Evolutionary conservation across 1,140 invertebrate genomes (phyloP).

Genomic region (Reticulitermes speratus): DNA sequence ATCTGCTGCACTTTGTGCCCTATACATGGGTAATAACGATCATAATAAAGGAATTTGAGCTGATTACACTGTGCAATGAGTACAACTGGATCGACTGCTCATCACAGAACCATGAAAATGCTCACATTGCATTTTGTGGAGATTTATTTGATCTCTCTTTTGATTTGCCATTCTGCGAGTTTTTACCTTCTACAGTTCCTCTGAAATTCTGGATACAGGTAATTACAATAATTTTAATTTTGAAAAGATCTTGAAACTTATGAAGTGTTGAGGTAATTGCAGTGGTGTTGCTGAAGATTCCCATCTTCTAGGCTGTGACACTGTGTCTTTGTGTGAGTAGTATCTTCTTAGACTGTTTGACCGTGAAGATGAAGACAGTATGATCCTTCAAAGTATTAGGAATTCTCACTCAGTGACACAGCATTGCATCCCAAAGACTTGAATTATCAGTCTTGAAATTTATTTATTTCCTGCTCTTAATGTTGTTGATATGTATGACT

Average conservation of each 20-base stretch:
- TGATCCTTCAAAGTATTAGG: too few relatives aligned
- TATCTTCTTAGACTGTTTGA: neutral
- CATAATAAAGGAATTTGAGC: conserved; percentile 92
- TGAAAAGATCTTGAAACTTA: neutral
- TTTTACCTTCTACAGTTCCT: conserved; percentile 81
- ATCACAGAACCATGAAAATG: conserved; percentile 91
- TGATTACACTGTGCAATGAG: conserved; percentile 92
- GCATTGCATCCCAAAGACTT: neutral
- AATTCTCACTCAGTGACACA: too few relatives aligned
- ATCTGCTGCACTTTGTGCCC: conserved; percentile 93
- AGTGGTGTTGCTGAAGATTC: too few relatives aligned
- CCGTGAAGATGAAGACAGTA: too few relatives aligned
- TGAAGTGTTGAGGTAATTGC: neutral
- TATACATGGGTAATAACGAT: conserved; percentile 95
- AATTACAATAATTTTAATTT: conserved; percentile 35
- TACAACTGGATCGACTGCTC: conserved; percentile 99
- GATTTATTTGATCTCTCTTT: conserved; percentile 91
- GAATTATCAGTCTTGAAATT: neutral
- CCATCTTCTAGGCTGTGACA: too few relatives aligned
- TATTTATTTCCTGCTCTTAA: too few relatives aligned
- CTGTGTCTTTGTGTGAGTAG: neutral
- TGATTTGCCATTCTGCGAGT: conserved; percentile 89
- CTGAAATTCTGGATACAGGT: conserved; percentile 90
- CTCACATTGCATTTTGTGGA: conserved; percentile 89
- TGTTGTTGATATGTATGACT: neutral